Conservation (phyloP, 2,888 invertebrate genomes). For the Campopleginae sp. region DNA sequence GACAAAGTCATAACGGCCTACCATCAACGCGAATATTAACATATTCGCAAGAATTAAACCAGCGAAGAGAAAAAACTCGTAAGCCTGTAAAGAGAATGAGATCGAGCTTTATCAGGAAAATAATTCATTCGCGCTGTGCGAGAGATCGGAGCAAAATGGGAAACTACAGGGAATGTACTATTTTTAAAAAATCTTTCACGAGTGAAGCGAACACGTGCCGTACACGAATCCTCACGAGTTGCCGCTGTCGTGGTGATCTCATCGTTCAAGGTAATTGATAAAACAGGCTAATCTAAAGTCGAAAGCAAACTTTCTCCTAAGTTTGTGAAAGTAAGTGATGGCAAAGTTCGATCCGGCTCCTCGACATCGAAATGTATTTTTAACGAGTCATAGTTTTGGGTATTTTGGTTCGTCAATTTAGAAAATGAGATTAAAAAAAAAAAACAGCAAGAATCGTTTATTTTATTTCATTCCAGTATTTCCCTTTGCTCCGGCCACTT, state of each 20-base stretch:
- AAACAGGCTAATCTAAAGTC: not conserved
- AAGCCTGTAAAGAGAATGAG: slow-evolving; percentile 85
- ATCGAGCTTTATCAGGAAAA: slow-evolving; percentile 70
- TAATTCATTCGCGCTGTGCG: slow-evolving; percentile 19
- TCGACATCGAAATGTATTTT: not conserved
- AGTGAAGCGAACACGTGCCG: not conserved
- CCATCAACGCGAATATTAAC: slow-evolving; percentile 87
- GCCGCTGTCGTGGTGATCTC: too few species aligned
- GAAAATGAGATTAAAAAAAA: not conserved
- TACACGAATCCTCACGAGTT: too few species aligned
- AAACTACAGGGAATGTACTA: not conserved
- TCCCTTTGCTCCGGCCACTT: not conserved
- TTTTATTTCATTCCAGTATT: not conserved
- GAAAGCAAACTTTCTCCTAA: not conserved
- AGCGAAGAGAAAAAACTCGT: slow-evolving; percentile 91
- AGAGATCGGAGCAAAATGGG: not conserved
- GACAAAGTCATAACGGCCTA: slow-evolving; percentile 85
- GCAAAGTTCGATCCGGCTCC: not conserved
- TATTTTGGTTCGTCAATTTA: not conserved
- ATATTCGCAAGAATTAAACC: slow-evolving; percentile 88
- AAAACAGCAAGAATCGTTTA: not conserved
- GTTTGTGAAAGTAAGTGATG: not conserved
- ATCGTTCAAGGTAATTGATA: not conserved
- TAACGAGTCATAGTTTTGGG: not conserved
- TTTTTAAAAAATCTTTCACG: not conserved